Evolutionary conservation across 1,140 invertebrate species (phyloP).

Genomic region (Sarcophaga peregrina): DNA sequence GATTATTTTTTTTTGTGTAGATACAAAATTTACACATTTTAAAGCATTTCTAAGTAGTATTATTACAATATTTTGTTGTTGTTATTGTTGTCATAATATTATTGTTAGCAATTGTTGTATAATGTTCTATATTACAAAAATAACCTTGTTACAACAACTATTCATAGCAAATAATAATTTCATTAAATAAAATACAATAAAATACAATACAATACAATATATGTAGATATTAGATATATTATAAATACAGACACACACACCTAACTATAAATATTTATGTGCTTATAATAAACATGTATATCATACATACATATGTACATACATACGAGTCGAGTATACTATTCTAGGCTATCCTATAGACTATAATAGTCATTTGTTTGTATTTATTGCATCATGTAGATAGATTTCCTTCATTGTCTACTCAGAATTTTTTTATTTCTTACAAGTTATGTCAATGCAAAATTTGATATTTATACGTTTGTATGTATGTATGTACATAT

Average conservation of each 20-base stretch:
- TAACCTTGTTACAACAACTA: not conserved
- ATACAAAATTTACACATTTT: slow-evolving; percentile 16
- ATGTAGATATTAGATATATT: not conserved
- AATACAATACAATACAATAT: not conserved
- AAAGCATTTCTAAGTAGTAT: slow-evolving; percentile 1
- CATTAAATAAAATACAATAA: too few species aligned
- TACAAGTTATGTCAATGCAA: slow-evolving; percentile 12
- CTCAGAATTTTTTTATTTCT: not conserved
- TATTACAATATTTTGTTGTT: not conserved
- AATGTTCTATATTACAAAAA: slow-evolving; percentile 16
- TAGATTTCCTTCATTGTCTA: not conserved
- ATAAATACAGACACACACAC: not conserved
- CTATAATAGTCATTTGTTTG: too few species aligned
- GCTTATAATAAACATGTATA: not conserved
- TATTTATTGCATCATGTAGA: not conserved
- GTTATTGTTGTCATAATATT: slow-evolving; percentile 1
- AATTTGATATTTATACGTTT: not conserved
- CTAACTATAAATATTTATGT: not conserved
- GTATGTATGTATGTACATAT: not conserved
- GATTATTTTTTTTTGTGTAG: not conserved
- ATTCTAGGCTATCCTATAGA: too few species aligned
- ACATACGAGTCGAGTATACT: too few species aligned
- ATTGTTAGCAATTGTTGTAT: slow-evolving; percentile 9
- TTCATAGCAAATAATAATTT: too few species aligned
- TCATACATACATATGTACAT: not conserved